phyloP scores from a whole-genome alignment of 1,140 invertebrate genomes.

The Chymomyza costata region DNA sequence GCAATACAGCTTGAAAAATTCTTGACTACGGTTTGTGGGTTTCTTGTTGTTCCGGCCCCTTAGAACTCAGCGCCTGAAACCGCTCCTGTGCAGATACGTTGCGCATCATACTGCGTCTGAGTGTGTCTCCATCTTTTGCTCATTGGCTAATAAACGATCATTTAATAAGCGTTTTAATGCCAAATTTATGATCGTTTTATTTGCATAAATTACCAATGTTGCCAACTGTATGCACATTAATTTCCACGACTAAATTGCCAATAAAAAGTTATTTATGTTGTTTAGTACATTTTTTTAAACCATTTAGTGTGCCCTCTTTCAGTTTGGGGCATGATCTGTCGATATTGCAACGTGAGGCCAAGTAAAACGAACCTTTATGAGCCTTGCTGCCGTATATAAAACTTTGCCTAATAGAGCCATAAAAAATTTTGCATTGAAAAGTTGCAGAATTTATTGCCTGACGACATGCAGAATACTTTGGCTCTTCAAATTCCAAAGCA shows the following conservation, averaged over 20 bases:
- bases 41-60: not conserved
- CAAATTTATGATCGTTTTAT: slow-evolving; percentile 75
- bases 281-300: slow-evolving; percentile 43
- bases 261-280: slow-evolving; percentile 74
- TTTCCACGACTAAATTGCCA: slow-evolving; percentile 68
- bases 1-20: slow-evolving; percentile 16
- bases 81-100: not conserved
- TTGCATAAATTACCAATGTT: slow-evolving; percentile 74
- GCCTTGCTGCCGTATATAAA: no score
- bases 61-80: not conserved
- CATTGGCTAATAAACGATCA: slow-evolving; percentile 67
- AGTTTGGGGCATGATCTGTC: no score
- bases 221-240: slow-evolving; percentile 69
- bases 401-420: no score
- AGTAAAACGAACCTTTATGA: no score
- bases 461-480: no score
- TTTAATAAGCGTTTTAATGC: slow-evolving; percentile 74
- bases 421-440: no score
- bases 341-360: no score
- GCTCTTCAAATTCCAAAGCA: no score
- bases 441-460: no score
- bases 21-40: slow-evolving; percentile 15
- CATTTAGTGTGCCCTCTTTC: slow-evolving; percentile 13
- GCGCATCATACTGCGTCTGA: not conserved
- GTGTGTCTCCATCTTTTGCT: slow-evolving; percentile 4